Evolutionary conservation across 2,797 vertebrate species (phyloP), one percentile per base, ranked within the genome.

Genomic region (Neoniphon sammara): DNA sequence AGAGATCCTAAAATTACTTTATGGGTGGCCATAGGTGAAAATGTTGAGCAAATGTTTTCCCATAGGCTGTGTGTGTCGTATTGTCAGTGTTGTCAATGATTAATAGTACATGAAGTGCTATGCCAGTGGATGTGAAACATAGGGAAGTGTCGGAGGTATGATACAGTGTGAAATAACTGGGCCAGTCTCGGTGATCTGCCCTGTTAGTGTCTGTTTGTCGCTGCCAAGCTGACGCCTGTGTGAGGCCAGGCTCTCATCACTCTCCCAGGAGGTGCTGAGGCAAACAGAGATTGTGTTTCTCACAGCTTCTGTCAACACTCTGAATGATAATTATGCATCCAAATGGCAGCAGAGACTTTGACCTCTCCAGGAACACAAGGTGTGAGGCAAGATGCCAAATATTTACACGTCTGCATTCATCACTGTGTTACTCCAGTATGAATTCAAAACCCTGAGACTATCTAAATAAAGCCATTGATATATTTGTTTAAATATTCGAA

Each of bases 381-480:
- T 70, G 81, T 75, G 61, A 89, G 72, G 63, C 27, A 2, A 3
- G 57, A 77, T 63, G 70, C 58, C 65, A 47, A 0, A 23, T 66
- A 27, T 59, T 76, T 54, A 74, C 52, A 81, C 68, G 47, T 31
- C 21, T 23, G 11, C 66, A 27, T 31, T 70, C 3, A n/a, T 36
- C 12, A 34, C 9, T 18, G 5, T 47, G 20, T 66, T 59, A 52
- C 4, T 25, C 52, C 18, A 7, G 11, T 54, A n/a, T n/a, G 7
- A 52, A 68, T 57, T n/a, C 1, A 18, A 71, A 66, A 63, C 34
- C 14, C 9, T 2, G 7, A 58, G 46, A 44, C 53, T 54, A 8
- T 57, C 18, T 57, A 27, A 49, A 4, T 52, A 1, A 66, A 62
- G 60, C 57, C 14, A 30, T 53, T 50, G 10, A 46, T 73, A 1